A percentile compares a stretch with the other conserved stretches of the same genome.
Conservation (phyloP, 2,888 invertebrate species). For the Diarsia dahlii region DNA sequence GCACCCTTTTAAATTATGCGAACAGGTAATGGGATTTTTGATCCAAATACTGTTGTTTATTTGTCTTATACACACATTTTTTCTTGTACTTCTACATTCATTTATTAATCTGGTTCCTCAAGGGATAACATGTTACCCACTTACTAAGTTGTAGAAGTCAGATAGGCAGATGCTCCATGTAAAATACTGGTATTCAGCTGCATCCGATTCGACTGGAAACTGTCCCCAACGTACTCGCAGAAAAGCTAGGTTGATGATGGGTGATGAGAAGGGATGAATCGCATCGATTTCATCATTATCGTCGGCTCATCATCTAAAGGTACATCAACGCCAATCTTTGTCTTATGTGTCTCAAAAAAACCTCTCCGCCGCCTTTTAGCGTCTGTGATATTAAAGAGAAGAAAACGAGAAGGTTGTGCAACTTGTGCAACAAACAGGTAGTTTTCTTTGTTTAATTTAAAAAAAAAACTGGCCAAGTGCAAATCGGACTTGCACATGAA, state of each 20-base stretch:
- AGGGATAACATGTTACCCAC: not conserved
- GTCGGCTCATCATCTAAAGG: not conserved
- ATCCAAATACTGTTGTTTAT: not conserved
- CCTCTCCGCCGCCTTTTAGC: not conserved
- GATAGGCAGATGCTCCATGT: too few relatives aligned
- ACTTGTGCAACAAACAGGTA: too few relatives aligned
- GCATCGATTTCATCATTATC: too few relatives aligned
- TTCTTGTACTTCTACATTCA: not conserved
- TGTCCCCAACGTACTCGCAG: not conserved
- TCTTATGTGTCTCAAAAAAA: not conserved
- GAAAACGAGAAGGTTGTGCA: too few relatives aligned
- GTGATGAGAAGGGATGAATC: too few relatives aligned
- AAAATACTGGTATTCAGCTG: not conserved
- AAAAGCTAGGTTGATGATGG: not conserved
- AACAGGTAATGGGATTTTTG: conserved; percentile 35
- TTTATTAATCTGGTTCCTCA: not conserved
- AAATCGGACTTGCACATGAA: too few relatives aligned
- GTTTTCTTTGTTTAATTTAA: too few relatives aligned
- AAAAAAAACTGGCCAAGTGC: too few relatives aligned
- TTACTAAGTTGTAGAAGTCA: too few relatives aligned
- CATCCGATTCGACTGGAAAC: not conserved
- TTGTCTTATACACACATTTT: not conserved
- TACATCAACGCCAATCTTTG: not conserved
- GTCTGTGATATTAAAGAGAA: not conserved
- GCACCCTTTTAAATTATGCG: conserved; percentile 31